Evolutionary conservation across 2,888 invertebrate genomes (phyloP), one percentile per base, ranked within the genome.

Genomic region (Marasmarcha lunaedactyla): DNA sequence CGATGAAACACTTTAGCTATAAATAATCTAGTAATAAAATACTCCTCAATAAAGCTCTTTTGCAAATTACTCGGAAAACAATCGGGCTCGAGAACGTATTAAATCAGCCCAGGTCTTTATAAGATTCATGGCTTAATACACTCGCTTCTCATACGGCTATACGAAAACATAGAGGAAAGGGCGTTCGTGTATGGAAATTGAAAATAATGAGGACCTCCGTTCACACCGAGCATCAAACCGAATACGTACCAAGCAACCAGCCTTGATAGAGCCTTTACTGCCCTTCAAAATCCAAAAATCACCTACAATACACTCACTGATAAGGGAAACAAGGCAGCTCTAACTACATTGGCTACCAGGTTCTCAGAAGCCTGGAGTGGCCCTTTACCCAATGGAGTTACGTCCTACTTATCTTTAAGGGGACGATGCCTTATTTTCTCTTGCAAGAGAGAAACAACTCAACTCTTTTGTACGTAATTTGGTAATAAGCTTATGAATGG

Each of bases 341-440:
- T 59, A 49, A 44, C 52, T 50, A 63, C 54, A 57, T 62, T 77
- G 76, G 79, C 59, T 63, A 60, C 66, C 64, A 65, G 64, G 65
- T 64, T 61, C 60, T 49, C 63, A 65, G 67, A 63, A 59, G 65
- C 71, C 64, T 71, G 60, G 69, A 78, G 77, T 74, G 79, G 71
- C 74, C 77, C 78, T 79, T 77, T 70, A 65, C 71, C 62, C 74
- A 78, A 78, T 78, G 74, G 78, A 77, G 81, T 79, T 78, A 78
- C 78, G 73, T 77, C 71, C 71, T 77, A 78, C 78, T 79, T 79
- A 79, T 77, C 70, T 76, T 71, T 77, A 73, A 77, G 73, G 66
- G 66, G 72, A 71, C 70, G 68, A 56, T 71, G 71, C 73, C 74
- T 79, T 76, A 79, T 77, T 77, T 78, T 77, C 71, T 69, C 20